These are phyloP conservation scores for Piscicola geometra DNA, from an alignment of 2,888 invertebrate genomes.

Conservation along the genomic window DNA sequence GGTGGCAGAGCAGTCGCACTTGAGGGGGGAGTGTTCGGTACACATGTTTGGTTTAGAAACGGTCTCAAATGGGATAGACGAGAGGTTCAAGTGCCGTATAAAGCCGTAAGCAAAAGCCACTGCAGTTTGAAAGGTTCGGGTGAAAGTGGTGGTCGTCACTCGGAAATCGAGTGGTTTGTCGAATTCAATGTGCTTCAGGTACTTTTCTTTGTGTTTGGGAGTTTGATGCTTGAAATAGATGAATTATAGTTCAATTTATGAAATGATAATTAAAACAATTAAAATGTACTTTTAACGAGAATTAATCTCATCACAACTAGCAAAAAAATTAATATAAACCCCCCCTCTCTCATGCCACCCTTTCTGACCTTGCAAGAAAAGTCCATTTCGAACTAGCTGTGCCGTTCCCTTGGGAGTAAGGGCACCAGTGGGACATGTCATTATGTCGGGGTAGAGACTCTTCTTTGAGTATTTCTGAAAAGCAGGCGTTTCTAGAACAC, in stretches of 20 bases:
- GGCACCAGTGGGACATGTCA: conserved; percentile 72
- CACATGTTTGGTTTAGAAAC: conserved; percentile 41
- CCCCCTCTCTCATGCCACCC: too few species aligned
- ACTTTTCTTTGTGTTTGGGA: too few species aligned
- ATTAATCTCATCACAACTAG: too few species aligned
- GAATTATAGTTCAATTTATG: too few species aligned
- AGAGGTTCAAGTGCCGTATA: conserved; percentile 65
- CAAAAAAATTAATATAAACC: too few species aligned
- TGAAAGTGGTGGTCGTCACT: conserved; percentile 74
- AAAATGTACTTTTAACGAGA: too few species aligned
- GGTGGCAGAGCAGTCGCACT: conserved; percentile 71
- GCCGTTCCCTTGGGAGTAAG: conserved; percentile 74
- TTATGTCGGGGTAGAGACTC: conserved; percentile 48
- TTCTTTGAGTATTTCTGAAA: conserved; percentile 45
- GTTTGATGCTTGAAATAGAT: too few species aligned
- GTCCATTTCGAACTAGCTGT: conserved; percentile 75
- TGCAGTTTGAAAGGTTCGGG: conserved; percentile 81
- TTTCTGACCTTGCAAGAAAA: conserved; percentile 10
- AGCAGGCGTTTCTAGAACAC: not conserved
- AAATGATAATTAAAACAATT: too few species aligned
- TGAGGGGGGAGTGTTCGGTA: not conserved
- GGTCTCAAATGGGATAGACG: conserved; percentile 62
- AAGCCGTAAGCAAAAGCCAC: conserved; percentile 72
- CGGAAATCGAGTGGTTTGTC: conserved; percentile 51
- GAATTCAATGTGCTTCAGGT: conserved; percentile 33